Conservation (phyloP, 1,140 invertebrate species). For the Drosophila navojoa region DNA sequence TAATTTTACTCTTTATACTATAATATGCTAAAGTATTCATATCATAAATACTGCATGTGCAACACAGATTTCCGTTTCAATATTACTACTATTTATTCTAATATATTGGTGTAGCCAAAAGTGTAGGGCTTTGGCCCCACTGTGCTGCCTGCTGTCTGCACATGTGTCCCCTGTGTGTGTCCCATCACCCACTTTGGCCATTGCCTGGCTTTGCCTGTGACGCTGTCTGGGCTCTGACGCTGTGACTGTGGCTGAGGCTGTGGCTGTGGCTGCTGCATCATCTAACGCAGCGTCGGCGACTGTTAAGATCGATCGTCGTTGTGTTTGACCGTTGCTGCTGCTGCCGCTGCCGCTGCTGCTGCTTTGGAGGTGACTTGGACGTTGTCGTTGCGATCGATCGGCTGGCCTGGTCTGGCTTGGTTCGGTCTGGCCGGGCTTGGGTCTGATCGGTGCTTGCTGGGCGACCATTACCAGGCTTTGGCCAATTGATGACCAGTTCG, state of each 20-base stretch:
- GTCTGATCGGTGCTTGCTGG: slow-evolving; percentile 28
- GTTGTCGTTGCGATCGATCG: slow-evolving; percentile 77
- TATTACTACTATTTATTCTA: no score
- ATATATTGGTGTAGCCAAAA: no score
- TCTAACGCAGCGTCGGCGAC: slow-evolving; percentile 55
- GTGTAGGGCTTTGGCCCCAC: background rate
- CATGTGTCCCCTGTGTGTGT: slow-evolving; percentile 43
- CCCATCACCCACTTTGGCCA: slow-evolving; percentile 67
- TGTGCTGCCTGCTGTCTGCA: slow-evolving; percentile 25
- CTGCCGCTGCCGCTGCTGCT: slow-evolving; percentile 27
- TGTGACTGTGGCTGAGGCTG: slow-evolving; percentile 1
- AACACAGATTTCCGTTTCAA: background rate
- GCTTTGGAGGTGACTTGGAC: slow-evolving; percentile 62
- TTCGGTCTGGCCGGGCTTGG: slow-evolving; percentile 9
- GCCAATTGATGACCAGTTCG: slow-evolving; percentile 82
- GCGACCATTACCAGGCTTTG: slow-evolving; percentile 79
- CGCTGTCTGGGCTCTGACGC: slow-evolving; percentile 33
- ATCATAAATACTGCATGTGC: no score
- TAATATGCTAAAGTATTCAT: no score
- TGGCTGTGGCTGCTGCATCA: slow-evolving; percentile 34
- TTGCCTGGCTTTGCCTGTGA: slow-evolving; percentile 29
- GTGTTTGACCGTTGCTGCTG: slow-evolving; percentile 42
- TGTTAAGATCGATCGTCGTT: slow-evolving; percentile 77
- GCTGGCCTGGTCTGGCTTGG: slow-evolving; percentile 37
- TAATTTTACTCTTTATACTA: no score